Conservation (phyloP, 2,113 vertebrate species). For the Engystomops pustulosus region DNA sequence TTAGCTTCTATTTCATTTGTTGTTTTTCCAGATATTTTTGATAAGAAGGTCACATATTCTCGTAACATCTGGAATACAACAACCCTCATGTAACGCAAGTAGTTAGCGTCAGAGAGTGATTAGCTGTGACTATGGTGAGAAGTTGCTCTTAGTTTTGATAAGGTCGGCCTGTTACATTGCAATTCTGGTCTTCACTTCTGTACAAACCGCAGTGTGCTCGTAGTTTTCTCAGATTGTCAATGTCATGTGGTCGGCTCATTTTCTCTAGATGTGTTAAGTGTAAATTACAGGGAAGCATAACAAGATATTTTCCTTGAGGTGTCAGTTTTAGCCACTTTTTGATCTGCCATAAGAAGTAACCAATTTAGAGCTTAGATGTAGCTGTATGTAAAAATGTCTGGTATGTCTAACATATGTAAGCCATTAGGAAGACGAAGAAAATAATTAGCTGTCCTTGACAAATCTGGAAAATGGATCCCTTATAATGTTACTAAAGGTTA, state of each 20-base stretch:
- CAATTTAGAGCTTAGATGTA: slow-evolving; percentile 30
- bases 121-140: not conserved
- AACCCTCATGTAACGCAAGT: not conserved
- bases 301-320: slow-evolving; percentile 30
- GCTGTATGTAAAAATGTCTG: slow-evolving; percentile 4
- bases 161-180: not conserved
- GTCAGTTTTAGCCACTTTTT: slow-evolving; percentile 33
- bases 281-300: slow-evolving; percentile 27
- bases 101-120: not conserved
- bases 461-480: slow-evolving; percentile 25
- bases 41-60: not conserved
- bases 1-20: not conserved
- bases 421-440: slow-evolving; percentile 18
- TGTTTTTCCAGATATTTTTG: not conserved
- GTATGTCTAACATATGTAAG: slow-evolving; percentile 33
- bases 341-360: not conserved
- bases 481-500: slow-evolving; percentile 21
- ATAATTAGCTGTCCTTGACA: slow-evolving; percentile 37
- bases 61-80: not conserved
- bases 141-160: not conserved
- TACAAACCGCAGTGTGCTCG: not conserved
- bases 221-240: slow-evolving; percentile 4
- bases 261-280: no score
- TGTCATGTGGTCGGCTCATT: not conserved
- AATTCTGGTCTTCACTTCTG: not conserved